These are phyloP conservation scores for Halcyon malimbica DNA, from an alignment of 2,113 vertebrate species.

Conservation along the genomic window DNA sequence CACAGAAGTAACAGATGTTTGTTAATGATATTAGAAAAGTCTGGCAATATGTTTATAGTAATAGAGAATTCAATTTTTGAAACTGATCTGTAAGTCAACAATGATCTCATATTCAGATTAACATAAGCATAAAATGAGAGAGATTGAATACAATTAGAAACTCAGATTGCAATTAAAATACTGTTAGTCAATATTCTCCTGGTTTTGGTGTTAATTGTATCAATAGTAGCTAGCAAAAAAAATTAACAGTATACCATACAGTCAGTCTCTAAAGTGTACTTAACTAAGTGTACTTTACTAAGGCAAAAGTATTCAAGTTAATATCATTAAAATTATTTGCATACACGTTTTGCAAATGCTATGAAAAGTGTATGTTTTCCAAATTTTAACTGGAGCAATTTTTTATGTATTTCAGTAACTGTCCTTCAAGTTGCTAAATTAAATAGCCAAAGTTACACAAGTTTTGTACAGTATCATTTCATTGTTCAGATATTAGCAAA, in stretches of 20 bases:
- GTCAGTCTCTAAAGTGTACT: not conserved
- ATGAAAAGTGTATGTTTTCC: not conserved
- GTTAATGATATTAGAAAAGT: constrained; percentile 29
- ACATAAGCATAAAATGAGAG: constrained; percentile 13
- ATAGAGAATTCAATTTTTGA: constrained; percentile 22
- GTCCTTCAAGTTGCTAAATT: not conserved
- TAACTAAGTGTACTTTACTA: not conserved
- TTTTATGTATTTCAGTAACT: not conserved
- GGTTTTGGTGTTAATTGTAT: not conserved
- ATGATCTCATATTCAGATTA: not conserved
- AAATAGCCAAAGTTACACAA: not conserved
- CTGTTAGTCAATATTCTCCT: not conserved
- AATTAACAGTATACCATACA: not conserved
- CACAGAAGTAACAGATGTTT: constrained; percentile 33
- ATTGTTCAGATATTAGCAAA: not conserved
- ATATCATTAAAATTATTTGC: not conserved
- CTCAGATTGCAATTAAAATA: not conserved
- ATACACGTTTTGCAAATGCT: not conserved
- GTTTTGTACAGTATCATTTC: not conserved
- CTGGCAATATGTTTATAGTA: not conserved
- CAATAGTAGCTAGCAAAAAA: not conserved
- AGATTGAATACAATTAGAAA: not conserved
- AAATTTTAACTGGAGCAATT: not conserved
- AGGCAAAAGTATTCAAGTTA: not conserved
- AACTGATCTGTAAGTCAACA: constrained; percentile 19